Conservation (phyloP, 1,140 invertebrate species). For the Physella acuta region DNA sequence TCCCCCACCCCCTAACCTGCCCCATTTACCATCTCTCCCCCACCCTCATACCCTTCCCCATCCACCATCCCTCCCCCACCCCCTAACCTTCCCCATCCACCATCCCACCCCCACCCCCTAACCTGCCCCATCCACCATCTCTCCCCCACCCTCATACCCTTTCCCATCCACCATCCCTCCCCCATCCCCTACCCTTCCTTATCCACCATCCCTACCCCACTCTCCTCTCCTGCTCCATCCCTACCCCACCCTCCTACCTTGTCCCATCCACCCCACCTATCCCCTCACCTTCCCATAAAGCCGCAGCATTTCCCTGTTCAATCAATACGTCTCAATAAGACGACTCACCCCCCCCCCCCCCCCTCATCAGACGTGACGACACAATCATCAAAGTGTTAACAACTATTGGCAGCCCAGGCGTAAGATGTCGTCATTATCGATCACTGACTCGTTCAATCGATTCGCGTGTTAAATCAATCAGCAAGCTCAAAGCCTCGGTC, state of each 20-base stretch:
- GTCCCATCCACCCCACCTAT: no score
- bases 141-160: neutral
- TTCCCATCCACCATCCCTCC: neutral
- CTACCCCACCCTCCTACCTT: neutral
- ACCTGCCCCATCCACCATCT: neutral
- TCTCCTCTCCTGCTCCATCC: neutral
- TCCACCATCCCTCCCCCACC: neutral
- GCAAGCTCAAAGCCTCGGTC: no score
- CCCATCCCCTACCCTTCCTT: neutral
- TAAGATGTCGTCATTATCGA: no score
- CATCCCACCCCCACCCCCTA: neutral
- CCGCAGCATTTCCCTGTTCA: no score
- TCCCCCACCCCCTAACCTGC: neutral
- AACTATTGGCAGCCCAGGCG: no score
- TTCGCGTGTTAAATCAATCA: no score
- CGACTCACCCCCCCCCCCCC: no score
- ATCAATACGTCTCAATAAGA: no score
- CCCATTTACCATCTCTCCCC: conserved; percentile 3
- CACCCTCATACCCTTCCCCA: neutral
- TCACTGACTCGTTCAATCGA: no score
- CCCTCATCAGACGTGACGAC: no score
- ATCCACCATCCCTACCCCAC: neutral
- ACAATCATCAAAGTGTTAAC: no score
- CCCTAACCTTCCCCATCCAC: neutral
- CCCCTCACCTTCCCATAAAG: no score